Evolutionary conservation across 1,140 invertebrate species (phyloP), one percentile per base, ranked within the genome.

Genomic region (Anthonomus grandis): DNA sequence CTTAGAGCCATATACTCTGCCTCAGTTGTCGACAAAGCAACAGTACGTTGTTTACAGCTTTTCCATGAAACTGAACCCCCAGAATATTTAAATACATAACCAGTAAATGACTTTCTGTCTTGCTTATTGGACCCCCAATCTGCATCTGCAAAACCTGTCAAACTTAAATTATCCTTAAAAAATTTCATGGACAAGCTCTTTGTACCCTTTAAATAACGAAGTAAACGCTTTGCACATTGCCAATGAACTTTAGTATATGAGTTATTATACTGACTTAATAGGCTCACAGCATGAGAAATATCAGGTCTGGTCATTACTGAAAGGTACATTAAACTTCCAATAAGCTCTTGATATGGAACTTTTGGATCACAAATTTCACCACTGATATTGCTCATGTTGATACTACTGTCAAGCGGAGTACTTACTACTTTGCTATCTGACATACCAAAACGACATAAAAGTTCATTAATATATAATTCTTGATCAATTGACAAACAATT

Each of bases 241-340:
- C 70, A 76, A 63, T 78, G 75, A 22, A 34, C 36, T 47, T 59
- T 38, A 38, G 50, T 34, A 49, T 53, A 70, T 34, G 25, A 49
- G 15, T 67, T 69, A 37, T 70, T 72, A 60, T 71, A 75, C 49
- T 73, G 70, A 39, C 68, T 72, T 8, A 72, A 47, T 25, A 60
- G 64, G 52, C 67, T 71, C 0, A 79, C 72, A 27, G 73, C 62
- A 64, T 65, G 78, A 3, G 73, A 52, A 31, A 79, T 74, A 65
- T 79, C 76, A 27, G 76, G 76, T 48, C 78, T 60, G 3, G 75
- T 76, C 1, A 64, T 46, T 4, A 73, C 66, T 10, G 74, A 55
- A 4, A 77, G 51, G 61, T 77, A 78, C 63, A 78, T 69, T 12
- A 79, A 60, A 41, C 58, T 57, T 12, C 74, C 75, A 12, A 78